These are phyloP conservation scores for Terebella lapidaria DNA, from an alignment of 2,888 invertebrate genomes.

Conservation along the genomic window DNA sequence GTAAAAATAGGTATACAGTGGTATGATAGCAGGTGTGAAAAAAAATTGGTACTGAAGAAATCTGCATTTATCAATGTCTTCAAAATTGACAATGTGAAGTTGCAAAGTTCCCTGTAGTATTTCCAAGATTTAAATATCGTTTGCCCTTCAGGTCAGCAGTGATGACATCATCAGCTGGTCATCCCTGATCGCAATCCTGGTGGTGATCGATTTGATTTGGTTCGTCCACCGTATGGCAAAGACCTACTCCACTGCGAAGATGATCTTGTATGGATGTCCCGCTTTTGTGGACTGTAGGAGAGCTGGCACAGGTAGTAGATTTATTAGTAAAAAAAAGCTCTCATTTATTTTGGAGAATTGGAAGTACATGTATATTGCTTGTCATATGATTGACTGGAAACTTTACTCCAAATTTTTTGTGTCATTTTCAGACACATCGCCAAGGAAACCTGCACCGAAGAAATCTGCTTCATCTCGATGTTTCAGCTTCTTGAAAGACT, in stretches of 20 bases:
- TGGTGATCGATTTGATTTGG: conserved; percentile 42
- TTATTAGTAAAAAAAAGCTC: neutral
- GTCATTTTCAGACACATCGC: neutral
- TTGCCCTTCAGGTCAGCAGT: too few species aligned
- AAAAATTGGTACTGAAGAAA: too few species aligned
- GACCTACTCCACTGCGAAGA: conserved; percentile 39
- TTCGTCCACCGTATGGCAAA: conserved; percentile 46
- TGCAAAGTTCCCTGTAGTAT: too few species aligned
- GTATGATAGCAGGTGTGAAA: too few species aligned
- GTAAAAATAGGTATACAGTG: too few species aligned
- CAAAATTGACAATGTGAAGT: too few species aligned
- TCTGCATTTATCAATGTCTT: too few species aligned
- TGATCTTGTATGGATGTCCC: conserved; percentile 46
- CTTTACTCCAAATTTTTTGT: too few species aligned
- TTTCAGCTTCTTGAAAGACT: conserved; percentile 18
- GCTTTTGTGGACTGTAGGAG: conserved; percentile 42
- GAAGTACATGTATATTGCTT: neutral
- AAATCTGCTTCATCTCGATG: conserved; percentile 8
- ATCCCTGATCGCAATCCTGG: conserved; percentile 31
- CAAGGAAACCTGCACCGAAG: neutral
- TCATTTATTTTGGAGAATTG: neutral
- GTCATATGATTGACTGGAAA: neutral
- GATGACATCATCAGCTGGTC: conserved; percentile 22
- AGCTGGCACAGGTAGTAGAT: neutral
- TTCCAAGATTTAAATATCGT: too few species aligned